Base-by-base conservation (phyloP, 2,113 vertebrate species). In the Charadrius vociferus region DNA sequence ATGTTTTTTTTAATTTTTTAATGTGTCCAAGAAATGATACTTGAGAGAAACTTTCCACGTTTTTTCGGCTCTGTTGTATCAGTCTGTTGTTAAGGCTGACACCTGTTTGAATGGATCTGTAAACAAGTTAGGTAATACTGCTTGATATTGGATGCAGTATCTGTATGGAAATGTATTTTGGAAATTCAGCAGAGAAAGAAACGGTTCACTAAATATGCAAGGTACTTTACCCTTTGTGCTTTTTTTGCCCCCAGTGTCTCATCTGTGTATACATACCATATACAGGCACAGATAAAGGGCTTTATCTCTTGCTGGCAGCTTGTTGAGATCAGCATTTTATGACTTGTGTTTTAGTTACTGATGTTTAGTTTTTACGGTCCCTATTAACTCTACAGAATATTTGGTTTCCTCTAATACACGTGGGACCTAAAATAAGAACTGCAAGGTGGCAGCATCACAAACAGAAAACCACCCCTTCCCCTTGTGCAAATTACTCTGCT, bases 221-320 rank as follows among this genome's bases (percentile, higher is more conserved):
- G 45, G 73, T 56, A 56, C 86, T 94, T 86, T 71, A 81, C 78
- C 59, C 78, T 85, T 58, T 26, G 84, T 53, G 39, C 36, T 86
- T 36, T 74, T 32, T 75, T 82, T 86, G 49, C 49, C 26, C 36
- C 13, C 19, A 26, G 13, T 41, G 52, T 77, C n/a, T 79, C 55
- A 4, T 5, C 1, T 52, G 37, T 24, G 5, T 4, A 6, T 30
- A 5, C 14, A 3, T 16, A 15, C 65, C 9, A 13, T 39, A 15
- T 26, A 9, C 17, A 45, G 53, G 52, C 37, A 10, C 26, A 81
- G 94, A 90, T 86, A 89, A 81, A 73, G 81, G 49, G 26, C 49
- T 74, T 81, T 89, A 66, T 91, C 81, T 81, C 73, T 13, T 84
- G 62, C 32, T 86, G n/a, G 34, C 67, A 72, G 32, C 56, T 67